Evolutionary conservation across 2,113 vertebrate species (phyloP).

Genomic region (Machaerirhynchus nigripectus): DNA sequence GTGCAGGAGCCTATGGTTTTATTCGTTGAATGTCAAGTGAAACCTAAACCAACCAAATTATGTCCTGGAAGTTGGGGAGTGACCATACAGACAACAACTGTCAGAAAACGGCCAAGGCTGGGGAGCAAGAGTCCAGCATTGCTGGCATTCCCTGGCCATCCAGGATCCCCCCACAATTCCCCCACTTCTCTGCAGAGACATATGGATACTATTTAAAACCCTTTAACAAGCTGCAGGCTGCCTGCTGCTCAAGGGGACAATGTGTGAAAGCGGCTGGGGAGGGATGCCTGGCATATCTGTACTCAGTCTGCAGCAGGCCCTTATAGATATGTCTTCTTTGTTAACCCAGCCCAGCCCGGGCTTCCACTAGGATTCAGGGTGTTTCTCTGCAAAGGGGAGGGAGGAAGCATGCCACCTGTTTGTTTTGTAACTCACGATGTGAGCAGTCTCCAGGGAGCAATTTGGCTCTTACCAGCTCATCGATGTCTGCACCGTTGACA

Average conservation of each 20-base stretch:
- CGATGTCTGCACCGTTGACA: conserved; percentile 85
- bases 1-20: conserved; percentile 4
- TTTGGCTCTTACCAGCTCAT: conserved; percentile 87
- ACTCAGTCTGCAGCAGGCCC: neutral
- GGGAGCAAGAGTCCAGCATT: conserved; percentile 56
- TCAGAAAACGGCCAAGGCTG: conserved; percentile 18
- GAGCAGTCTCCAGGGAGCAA: neutral
- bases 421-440: neutral
- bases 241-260: conserved; percentile 50
- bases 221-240: conserved; percentile 64
- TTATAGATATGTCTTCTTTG: conserved; percentile 12
- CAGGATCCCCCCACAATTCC: conserved; percentile 30
- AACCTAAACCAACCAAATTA: conserved; percentile 54
- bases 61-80: conserved; percentile 7
- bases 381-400: neutral
- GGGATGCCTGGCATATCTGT: conserved; percentile 67
- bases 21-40: conserved; percentile 64
- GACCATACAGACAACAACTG: conserved; percentile 65
- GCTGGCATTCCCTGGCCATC: conserved; percentile 65
- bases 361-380: neutral
- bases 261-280: conserved; percentile 25
- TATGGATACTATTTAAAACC: conserved; percentile 76
- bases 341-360: neutral
- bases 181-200: conserved; percentile 58
- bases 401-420: neutral